phyloP scores from a whole-genome alignment of 2,113 vertebrate genomes.

The Mesitornis unicolor region DNA sequence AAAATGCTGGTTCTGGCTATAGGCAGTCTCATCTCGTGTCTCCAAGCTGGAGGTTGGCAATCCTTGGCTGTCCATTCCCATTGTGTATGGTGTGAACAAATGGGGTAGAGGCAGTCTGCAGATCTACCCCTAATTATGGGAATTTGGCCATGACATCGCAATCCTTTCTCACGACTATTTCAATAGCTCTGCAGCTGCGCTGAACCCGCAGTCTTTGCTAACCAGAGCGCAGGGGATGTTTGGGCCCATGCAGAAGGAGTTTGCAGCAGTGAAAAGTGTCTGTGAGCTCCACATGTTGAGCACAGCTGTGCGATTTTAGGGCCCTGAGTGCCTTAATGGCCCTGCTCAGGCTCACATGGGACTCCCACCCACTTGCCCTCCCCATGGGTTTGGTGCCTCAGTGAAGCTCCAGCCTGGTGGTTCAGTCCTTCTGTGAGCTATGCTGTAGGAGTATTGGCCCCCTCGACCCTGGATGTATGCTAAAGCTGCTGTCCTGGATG shows the following conservation, averaged over 20 bases:
- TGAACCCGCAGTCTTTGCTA: neutral
- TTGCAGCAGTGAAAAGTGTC: neutral
- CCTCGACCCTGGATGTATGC: no score
- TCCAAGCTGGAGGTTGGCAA: neutral
- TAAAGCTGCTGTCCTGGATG: neutral
- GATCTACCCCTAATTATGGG: neutral
- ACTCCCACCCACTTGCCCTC: neutral
- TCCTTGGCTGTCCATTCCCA: neutral
- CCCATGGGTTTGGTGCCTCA: neutral
- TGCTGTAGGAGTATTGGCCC: neutral
- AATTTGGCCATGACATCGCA: neutral
- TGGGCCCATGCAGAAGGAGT: neutral
- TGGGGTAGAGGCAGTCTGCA: neutral
- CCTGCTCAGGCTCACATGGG: neutral
- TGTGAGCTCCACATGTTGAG: no score
- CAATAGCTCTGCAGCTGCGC: neutral
- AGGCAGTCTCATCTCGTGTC: neutral
- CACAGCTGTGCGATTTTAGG: neutral
- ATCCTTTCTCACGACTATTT: neutral
- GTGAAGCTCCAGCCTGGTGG: neutral
- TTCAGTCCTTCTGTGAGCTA: rapidly evolving
- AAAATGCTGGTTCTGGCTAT: neutral
- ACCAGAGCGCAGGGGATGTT: neutral
- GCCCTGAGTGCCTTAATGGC: neutral
- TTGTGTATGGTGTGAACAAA: neutral